These are phyloP conservation scores for Ochropleura leucogaster DNA, from an alignment of 2,888 invertebrate genomes.

Conservation along the genomic window DNA sequence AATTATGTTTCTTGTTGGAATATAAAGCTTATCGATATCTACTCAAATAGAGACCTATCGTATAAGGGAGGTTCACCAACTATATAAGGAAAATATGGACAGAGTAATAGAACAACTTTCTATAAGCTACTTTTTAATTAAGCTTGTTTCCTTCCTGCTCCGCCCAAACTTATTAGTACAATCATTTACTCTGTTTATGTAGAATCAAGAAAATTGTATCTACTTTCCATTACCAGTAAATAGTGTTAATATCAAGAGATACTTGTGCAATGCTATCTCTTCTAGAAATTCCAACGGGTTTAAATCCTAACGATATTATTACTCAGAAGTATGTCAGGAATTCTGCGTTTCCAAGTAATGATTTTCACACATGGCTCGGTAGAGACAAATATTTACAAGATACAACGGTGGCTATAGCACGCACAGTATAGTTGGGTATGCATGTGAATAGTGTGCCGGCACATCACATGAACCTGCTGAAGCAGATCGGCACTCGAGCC, in stretches of 20 bases:
- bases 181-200: conserved; percentile 40
- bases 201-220: conserved; percentile 16
- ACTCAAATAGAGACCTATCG: conserved; percentile 38
- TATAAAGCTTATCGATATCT: conserved; percentile 39
- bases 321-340: conserved; percentile 67
- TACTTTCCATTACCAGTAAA: conserved; percentile 19
- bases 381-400: conserved; percentile 72
- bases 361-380: conserved; percentile 65
- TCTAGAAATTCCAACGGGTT: conserved; percentile 62
- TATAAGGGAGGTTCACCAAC: conserved; percentile 40
- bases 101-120: conserved; percentile 58
- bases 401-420: conserved; percentile 58
- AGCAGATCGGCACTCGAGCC: conserved; percentile 55
- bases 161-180: conserved; percentile 49
- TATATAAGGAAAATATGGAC: conserved; percentile 51
- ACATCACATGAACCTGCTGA: conserved; percentile 58
- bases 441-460: conserved; percentile 47
- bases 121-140: conserved; percentile 51
- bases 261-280: conserved; percentile 40
- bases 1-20: conserved; percentile 27
- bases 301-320: conserved; percentile 67
- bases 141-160: conserved; percentile 49
- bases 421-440: conserved; percentile 35
- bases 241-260: conserved; percentile 20
- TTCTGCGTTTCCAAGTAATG: conserved; percentile 72